Percentiles rank a stretch among this genome's conserved stretches.
phyloP scores from a whole-genome alignment of 2,113 vertebrate genomes.

The Ovibos moschatus region DNA sequence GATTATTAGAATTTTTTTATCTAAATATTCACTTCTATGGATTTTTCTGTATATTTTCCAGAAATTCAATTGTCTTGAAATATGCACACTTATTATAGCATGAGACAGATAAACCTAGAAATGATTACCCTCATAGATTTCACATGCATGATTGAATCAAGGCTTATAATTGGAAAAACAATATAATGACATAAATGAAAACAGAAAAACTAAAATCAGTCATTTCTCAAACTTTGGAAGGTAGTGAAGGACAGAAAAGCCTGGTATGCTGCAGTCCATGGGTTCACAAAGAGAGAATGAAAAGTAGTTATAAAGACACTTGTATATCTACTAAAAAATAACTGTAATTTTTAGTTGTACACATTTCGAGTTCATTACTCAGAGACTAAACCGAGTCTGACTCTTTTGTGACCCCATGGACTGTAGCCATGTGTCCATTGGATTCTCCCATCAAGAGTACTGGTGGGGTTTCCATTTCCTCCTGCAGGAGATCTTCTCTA shows the following conservation, averaged over 20 bases:
- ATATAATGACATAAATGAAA: neutral
- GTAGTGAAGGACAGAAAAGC: neutral
- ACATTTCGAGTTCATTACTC: neutral
- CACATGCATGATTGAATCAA: neutral
- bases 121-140: neutral
- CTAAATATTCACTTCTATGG: neutral
- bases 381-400: neutral
- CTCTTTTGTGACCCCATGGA: neutral
- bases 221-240: neutral
- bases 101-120: neutral
- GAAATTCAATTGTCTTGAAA: neutral
- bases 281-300: neutral
- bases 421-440: neutral
- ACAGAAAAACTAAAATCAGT: neutral
- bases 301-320: neutral
- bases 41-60: neutral
- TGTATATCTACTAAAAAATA: neutral
- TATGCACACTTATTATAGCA: neutral
- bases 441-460: neutral
- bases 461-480: neutral
- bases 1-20: neutral
- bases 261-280: neutral
- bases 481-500: neutral
- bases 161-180: neutral
- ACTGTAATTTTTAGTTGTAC: neutral